Evolutionary conservation across 2,113 vertebrate species (phyloP).

Genomic region (Illadopsis cleaveri): DNA sequence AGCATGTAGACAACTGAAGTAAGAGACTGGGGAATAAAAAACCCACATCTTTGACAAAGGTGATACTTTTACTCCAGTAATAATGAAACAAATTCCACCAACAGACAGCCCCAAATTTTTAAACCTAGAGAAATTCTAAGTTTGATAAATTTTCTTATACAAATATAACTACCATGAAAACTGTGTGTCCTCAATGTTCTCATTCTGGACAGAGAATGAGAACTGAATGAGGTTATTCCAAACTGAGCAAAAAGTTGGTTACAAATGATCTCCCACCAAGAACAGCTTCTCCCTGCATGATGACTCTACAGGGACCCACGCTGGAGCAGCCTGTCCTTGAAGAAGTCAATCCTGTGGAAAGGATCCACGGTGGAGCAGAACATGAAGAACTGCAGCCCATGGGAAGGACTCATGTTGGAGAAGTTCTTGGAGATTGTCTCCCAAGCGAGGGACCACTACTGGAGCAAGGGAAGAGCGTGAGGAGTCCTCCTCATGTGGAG

Average conservation of each 20-base stretch:
- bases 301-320: accelerated
- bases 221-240: neutral
- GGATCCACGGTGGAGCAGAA: accelerated
- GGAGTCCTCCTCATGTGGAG: neutral
- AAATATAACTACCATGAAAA: neutral
- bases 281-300: neutral
- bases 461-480: neutral
- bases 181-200: neutral
- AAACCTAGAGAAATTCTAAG: neutral
- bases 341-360: neutral
- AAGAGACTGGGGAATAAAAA: neutral
- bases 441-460: neutral
- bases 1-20: neutral
- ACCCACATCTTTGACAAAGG: neutral
- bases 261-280: neutral
- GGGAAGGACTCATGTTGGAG: neutral
- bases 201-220: neutral
- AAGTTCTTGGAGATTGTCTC: neutral
- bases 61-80: neutral
- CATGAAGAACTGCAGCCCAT: neutral
- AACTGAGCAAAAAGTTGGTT: neutral
- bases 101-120: neutral
- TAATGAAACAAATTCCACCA: neutral
- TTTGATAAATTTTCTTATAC: neutral
- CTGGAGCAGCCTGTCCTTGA: neutral